Percentiles rank a stretch among this genome's conserved stretches.
Conservation (phyloP, 2,113 vertebrate genomes). For the Grallaria varia region DNA sequence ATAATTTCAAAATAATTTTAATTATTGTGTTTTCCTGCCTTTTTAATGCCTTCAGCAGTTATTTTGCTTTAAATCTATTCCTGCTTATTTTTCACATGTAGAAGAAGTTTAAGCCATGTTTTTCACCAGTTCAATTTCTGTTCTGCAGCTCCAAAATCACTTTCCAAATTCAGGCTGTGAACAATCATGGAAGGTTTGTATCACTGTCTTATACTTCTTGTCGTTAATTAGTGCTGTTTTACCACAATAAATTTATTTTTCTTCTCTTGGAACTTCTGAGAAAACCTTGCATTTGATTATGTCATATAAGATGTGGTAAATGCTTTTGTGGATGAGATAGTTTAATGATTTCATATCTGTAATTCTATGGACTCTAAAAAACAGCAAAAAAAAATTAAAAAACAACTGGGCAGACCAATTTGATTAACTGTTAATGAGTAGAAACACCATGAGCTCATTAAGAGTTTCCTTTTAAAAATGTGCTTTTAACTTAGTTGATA, state of each 20-base stretch:
- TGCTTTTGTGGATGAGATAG: not conserved
- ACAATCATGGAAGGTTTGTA: slow-evolving; percentile 88
- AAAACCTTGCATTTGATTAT: not conserved
- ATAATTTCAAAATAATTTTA: not conserved
- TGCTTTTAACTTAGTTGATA: not conserved
- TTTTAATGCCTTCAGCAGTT: not conserved
- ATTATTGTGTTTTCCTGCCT: not conserved
- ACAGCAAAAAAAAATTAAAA: not conserved
- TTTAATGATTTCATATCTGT: not conserved
- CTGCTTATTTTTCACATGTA: not conserved
- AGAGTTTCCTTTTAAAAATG: not conserved
- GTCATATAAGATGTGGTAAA: not conserved
- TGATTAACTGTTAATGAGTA: not conserved
- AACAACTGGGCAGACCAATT: not conserved
- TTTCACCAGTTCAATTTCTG: slow-evolving; percentile 4
- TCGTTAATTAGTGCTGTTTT: not conserved
- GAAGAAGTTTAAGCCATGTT: rapidly evolving
- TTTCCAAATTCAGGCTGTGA: slow-evolving; percentile 92
- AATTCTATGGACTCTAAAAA: not conserved
- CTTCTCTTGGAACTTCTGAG: not conserved
- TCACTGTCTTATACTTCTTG: not conserved
- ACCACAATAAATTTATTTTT: not conserved
- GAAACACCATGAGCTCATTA: not conserved
- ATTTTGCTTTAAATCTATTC: not conserved
- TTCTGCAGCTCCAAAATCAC: slow-evolving; percentile 81